Evolutionary conservation across 2,113 vertebrate genomes (phyloP).

Genomic region (Marmota monax): DNA sequence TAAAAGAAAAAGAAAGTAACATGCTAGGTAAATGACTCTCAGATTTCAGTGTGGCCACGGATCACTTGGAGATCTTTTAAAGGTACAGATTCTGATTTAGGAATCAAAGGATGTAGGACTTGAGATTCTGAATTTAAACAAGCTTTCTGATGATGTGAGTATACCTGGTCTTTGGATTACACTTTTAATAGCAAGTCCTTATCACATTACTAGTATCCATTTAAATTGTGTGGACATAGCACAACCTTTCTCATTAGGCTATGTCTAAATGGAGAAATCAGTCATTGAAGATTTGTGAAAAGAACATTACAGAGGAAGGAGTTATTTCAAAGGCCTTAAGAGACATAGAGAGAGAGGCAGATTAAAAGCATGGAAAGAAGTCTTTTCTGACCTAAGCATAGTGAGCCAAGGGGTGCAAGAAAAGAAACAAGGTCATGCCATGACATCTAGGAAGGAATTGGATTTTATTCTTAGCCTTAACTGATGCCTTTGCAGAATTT

Average conservation of each 20-base stretch:
- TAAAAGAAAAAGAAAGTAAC: background rate
- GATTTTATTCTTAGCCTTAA: slow-evolving; percentile 17
- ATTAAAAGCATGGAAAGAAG: background rate
- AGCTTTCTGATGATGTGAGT: background rate
- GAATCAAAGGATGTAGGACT: fast-evolving
- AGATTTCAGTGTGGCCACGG: background rate
- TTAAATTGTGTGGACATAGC: background rate
- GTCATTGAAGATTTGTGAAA: background rate
- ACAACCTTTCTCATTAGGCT: background rate
- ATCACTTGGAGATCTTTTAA: background rate
- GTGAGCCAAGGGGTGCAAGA: background rate
- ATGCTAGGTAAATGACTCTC: background rate
- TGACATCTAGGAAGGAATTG: background rate
- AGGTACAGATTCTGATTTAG: background rate
- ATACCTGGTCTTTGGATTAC: background rate
- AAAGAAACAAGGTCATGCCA: background rate
- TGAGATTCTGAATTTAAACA: background rate
- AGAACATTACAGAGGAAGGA: background rate
- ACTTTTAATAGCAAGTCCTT: background rate
- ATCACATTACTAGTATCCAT: background rate
- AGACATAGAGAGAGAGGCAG: background rate
- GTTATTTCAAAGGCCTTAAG: background rate
- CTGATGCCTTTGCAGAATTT: background rate
- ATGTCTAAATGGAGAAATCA: background rate
- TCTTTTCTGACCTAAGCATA: background rate